phyloP scores from a whole-genome alignment of 2,113 vertebrate species.

The Sardina pilchardus region DNA sequence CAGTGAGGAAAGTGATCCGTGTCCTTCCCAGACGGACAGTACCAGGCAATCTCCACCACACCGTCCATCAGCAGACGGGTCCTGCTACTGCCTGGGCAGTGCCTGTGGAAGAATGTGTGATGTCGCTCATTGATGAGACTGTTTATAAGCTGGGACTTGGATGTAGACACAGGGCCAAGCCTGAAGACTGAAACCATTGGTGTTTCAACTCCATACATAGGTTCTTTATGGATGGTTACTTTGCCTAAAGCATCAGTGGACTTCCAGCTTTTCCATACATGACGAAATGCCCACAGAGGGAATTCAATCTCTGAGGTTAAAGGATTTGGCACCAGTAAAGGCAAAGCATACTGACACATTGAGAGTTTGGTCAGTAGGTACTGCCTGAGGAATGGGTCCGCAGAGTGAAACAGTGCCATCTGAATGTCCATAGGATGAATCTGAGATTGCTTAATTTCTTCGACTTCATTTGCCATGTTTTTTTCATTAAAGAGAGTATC shows the following conservation, averaged over 20 bases:
- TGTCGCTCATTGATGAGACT: constrained; percentile 67
- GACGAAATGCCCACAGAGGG: constrained; percentile 70
- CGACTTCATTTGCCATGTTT: too few relatives aligned
- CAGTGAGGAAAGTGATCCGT: constrained; percentile 69
- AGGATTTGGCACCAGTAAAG: constrained; percentile 68
- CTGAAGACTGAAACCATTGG: constrained; percentile 72
- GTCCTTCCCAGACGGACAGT: constrained; percentile 65
- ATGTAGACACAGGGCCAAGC: constrained; percentile 67
- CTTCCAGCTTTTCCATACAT: constrained; percentile 71
- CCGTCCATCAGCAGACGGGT: constrained; percentile 66
- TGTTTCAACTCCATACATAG: constrained; percentile 39
- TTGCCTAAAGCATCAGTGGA: constrained; percentile 9
- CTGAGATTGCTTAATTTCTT: too few relatives aligned
- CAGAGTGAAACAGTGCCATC: constrained; percentile 74
- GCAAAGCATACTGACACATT: constrained; percentile 75
- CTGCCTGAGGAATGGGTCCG: constrained; percentile 72
- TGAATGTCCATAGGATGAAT: constrained; percentile 65
- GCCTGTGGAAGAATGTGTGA: constrained; percentile 68
- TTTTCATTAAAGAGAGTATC: too few relatives aligned
- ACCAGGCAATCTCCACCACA: constrained; percentile 78
- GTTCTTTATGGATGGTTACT: too few relatives aligned
- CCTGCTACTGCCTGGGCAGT: constrained; percentile 67
- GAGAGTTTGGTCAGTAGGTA: constrained; percentile 70
- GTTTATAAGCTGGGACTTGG: constrained; percentile 78
- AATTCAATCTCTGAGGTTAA: constrained; percentile 59